Conservation (phyloP, 2,888 invertebrate genomes). For the Chydorus sphaericus region DNA sequence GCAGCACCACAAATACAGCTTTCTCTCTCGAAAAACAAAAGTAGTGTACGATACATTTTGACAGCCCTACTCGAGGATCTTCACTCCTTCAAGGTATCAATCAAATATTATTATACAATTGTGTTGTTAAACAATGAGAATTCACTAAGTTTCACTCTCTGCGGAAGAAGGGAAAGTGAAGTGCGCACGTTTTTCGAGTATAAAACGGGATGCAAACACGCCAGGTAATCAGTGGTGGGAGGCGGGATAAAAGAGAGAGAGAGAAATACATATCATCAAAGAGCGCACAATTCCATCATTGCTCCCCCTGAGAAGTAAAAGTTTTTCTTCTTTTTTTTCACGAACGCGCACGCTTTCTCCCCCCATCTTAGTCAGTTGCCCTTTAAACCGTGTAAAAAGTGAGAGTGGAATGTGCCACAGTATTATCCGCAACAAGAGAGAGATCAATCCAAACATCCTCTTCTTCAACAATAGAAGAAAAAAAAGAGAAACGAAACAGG, state of each 20-base stretch:
- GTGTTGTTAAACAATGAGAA: too few species aligned
- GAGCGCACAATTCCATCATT: too few species aligned
- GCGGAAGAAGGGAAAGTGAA: too few species aligned
- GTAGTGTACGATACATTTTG: background rate
- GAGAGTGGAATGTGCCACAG: too few species aligned
- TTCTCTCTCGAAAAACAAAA: background rate
- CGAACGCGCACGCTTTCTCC: background rate
- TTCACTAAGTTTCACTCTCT: too few species aligned
- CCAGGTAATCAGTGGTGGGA: background rate
- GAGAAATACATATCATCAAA: background rate
- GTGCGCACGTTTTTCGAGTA: background rate
- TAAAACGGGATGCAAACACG: background rate
- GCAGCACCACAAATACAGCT: background rate
- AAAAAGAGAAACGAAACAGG: background rate
- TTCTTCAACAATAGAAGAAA: background rate
- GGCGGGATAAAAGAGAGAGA: background rate
- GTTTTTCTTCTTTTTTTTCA: background rate
- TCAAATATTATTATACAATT: too few species aligned
- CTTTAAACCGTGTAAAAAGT: too few species aligned
- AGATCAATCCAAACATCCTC: background rate
- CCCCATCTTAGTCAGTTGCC: background rate
- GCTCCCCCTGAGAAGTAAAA: background rate
- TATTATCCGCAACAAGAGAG: background rate
- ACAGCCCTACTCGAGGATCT: background rate
- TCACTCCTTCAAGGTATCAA: background rate